A percentile compares a stretch with the other conserved stretches of the same genome.
phyloP scores from a whole-genome alignment of 2,888 invertebrate genomes.

The Julus scandinavius region DNA sequence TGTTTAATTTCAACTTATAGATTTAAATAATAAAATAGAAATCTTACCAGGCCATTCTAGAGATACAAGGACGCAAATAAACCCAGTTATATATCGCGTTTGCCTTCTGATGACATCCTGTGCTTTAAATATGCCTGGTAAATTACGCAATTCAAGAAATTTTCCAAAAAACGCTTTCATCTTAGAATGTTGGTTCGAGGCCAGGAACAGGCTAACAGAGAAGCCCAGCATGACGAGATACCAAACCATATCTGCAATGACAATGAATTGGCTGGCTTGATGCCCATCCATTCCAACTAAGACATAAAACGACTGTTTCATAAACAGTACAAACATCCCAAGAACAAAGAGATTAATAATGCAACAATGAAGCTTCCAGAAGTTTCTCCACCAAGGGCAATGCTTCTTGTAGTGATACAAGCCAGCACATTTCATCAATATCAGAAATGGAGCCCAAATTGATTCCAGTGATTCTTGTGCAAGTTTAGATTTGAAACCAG shows the following conservation, averaged over 20 bases:
- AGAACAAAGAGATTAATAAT: neutral
- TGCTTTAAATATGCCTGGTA: neutral
- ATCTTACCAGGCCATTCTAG: neutral
- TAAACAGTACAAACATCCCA: neutral
- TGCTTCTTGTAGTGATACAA: constrained; percentile 26
- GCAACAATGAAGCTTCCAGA: neutral
- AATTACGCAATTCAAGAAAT: neutral
- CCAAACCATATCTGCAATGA: constrained; percentile 8
- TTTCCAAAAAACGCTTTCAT: neutral
- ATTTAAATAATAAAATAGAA: too few relatives aligned
- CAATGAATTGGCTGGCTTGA: too few relatives aligned
- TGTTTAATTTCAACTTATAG: too few relatives aligned
- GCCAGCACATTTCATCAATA: neutral
- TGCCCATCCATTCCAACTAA: neutral
- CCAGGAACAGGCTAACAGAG: neutral
- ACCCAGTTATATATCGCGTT: neutral
- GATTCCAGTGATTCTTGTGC: neutral
- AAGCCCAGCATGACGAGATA: neutral
- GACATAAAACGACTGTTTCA: neutral
- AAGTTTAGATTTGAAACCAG: too few relatives aligned
- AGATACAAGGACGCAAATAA: neutral
- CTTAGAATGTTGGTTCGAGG: neutral
- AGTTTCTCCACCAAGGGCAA: neutral
- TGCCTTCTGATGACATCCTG: neutral
- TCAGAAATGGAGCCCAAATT: constrained; percentile 23